Base-by-base conservation (phyloP, 2,888 invertebrate species). In the Drymonia ruficornis region DNA sequence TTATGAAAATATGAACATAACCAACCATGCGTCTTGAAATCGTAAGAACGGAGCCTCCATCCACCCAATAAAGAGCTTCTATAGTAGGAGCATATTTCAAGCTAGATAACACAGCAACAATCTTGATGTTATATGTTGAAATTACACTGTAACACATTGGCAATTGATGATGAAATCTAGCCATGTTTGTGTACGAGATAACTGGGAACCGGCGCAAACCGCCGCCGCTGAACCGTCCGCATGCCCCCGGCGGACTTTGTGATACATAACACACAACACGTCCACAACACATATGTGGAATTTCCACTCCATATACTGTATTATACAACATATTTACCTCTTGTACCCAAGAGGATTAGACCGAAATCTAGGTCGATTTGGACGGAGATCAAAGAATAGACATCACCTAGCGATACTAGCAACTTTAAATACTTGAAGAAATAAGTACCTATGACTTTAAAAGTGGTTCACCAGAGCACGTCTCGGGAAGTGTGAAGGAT, bases 171-270 rank as follows among this genome's bases (percentile, higher is more conserved):
- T 82, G 79, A 82, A 84, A 81, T 73, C 56, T 57, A 57, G 62
- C 67, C 70, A 69, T 67, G 61, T 55, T 50, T 70, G 70, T 67
- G 61, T 54, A 43, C 47, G 62, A 55, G 67, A 57, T 63, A 63
- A 80, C 66, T 67, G 47, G 5, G 45, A 81, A 82, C 89, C 70
- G 74, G 85, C 73, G 76, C 54, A 45, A 80, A 73, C 89, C 73
- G 61, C 85, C 61, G 42, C 23, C 42, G 47, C 51, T 74, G 72
- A 71, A 72, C 70, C 59, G 70, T 67, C 72, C 76, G 72, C 61
- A 62, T 81, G 81, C 84, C 83, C 81, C 80, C 77, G 68, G 56
- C 74, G 78, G 74, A 78, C 73, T 72, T 63, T 63, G 65, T 58
- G 67, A 76, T 70, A 70, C 55, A 44, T 49, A 50, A 55, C 59